Evolutionary conservation across 2,888 invertebrate species (phyloP).

Genomic region (Apodemia duryi): DNA sequence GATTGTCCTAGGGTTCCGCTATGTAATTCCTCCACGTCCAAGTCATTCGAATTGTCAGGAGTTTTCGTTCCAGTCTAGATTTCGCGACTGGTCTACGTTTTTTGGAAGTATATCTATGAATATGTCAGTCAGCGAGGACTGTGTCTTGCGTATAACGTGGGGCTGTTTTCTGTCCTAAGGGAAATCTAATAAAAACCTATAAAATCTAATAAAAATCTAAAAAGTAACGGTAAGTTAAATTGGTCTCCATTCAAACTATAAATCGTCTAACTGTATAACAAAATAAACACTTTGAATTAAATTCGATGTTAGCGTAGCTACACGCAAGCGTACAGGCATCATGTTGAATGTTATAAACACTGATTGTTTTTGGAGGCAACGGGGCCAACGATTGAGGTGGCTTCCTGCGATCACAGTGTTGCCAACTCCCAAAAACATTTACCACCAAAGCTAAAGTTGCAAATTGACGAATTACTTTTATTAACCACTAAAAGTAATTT

Average conservation of each 20-base stretch:
- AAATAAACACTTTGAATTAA: background rate
- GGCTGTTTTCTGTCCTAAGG: too few relatives aligned
- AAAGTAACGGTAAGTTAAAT: background rate
- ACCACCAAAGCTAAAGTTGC: background rate
- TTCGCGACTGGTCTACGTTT: too few relatives aligned
- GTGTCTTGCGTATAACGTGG: too few relatives aligned
- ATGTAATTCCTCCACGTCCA: too few relatives aligned
- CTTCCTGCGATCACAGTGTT: constrained; percentile 26
- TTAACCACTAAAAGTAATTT: too few relatives aligned
- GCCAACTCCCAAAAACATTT: background rate
- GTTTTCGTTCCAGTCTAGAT: too few relatives aligned
- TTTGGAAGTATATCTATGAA: too few relatives aligned
- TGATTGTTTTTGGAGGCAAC: constrained; percentile 22
- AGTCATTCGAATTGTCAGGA: too few relatives aligned
- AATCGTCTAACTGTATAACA: background rate
- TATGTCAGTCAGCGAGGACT: too few relatives aligned
- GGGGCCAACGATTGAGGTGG: constrained; percentile 27
- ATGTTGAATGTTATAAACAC: background rate
- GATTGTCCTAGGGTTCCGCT: too few relatives aligned
- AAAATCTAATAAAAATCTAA: background rate
- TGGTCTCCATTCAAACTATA: constrained; percentile 1
- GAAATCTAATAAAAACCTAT: too few relatives aligned
- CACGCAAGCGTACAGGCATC: background rate
- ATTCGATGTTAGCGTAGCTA: background rate
- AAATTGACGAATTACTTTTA: too few relatives aligned